Percentiles rank a stretch among this genome's conserved stretches.
Evolutionary conservation across 2,797 vertebrate genomes (phyloP).

Genomic region (Zalophus californianus): DNA sequence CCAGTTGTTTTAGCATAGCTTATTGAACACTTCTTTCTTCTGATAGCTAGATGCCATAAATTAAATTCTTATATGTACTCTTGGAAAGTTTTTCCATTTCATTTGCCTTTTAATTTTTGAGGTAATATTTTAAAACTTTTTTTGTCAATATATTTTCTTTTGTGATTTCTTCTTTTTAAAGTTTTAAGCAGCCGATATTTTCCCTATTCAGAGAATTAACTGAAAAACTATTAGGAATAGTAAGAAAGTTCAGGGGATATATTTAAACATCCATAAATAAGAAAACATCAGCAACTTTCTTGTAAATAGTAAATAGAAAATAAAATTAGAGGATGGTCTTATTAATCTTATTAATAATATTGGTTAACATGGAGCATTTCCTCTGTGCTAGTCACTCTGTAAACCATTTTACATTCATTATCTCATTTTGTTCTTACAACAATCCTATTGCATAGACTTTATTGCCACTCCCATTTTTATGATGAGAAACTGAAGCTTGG

Average conservation of each 20-base stretch:
- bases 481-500: not conserved
- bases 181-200: not conserved
- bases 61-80: not conserved
- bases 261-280: not conserved
- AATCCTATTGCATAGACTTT: not conserved
- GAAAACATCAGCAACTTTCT: not conserved
- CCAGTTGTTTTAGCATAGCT: not conserved
- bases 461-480: not conserved
- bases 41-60: not conserved
- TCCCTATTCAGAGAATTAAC: not conserved
- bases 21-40: constrained; percentile 26
- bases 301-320: constrained; percentile 16
- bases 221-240: not conserved
- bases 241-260: not conserved
- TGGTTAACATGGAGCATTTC: not conserved
- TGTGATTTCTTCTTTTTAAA: not conserved
- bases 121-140: not conserved
- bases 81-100: not conserved
- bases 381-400: not conserved
- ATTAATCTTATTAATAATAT: not conserved
- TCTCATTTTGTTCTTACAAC: not conserved
- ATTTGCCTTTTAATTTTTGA: constrained; percentile 1
- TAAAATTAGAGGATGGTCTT: not conserved
- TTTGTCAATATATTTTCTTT: not conserved
- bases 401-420: not conserved